Base-by-base conservation (phyloP, 2,797 vertebrate species). In the Acanthurus lineatus region DNA sequence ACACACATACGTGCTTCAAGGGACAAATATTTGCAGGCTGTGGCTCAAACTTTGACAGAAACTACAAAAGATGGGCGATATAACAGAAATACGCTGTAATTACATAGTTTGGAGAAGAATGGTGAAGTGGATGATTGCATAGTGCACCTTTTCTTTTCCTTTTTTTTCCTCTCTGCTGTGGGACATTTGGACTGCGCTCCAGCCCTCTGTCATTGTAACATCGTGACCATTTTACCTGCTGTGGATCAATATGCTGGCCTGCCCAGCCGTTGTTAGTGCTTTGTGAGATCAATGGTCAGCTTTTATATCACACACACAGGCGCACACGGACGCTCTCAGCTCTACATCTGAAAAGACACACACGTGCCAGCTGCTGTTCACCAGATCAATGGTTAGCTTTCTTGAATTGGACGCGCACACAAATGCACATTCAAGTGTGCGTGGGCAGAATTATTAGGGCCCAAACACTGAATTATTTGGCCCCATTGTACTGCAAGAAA, bases 161-260 rank as follows among this genome's bases (percentile, higher is more conserved):
- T 11, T 69, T 2, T 22, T 57, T 51, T 10, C 35, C 48, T 1
- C 14, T 61, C 72, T 45, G 51, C 69, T 83, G 25, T 14, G 45
- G 54, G 61, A 79, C 72, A 63, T 73, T 76, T 67, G 42, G 56
- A 49, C 35, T 3, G 14, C 3, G 12, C 69, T 67, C 66, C 35
- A 40, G 22, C 64, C 52, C 72, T 76, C 64, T 69, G 72, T 82
- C 81, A 44, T 57, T 81, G 67, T 52, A 69, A 51, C 65, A 49
- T n/a, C 4, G 73, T 52, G 75, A 77, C 76, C 69, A 59, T 69
- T 90, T 86, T 85, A 91, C 86, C 86, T 86, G 76, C 85, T 76
- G 52, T 2, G 57, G 81, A 88, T 93, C 89, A 58, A 92, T 92
- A 82, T 9, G 54, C 59, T 42, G 69, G 76, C 70, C 81, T 17